Conservation (phyloP, 2,888 invertebrate species). For the Yponomeuta plumbellus region DNA sequence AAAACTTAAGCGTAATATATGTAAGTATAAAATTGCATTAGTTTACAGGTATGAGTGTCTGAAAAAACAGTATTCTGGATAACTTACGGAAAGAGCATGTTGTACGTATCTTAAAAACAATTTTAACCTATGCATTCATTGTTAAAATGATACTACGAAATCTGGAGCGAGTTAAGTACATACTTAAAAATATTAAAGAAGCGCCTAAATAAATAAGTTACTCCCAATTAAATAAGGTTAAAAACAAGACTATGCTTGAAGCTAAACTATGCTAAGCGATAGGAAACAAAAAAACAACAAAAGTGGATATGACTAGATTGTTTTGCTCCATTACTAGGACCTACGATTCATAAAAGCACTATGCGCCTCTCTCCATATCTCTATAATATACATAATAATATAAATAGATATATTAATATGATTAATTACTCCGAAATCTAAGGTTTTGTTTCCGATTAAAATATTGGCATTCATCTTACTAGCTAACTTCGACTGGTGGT, state of each 20-base stretch:
- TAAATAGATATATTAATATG: conserved; percentile 67
- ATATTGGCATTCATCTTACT: conserved; percentile 74
- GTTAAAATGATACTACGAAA: conserved; percentile 9
- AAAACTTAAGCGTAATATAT: neutral
- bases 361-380: conserved; percentile 73
- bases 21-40: neutral
- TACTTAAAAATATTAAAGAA: conserved; percentile 10
- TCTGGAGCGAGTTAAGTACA: neutral
- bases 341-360: conserved; percentile 75
- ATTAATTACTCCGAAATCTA: conserved; percentile 71
- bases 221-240: conserved; percentile 8
- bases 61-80: conserved; percentile 69
- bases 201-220: conserved; percentile 3
- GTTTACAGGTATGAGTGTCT: neutral
- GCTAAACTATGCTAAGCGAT: conserved; percentile 76
- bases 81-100: conserved; percentile 54
- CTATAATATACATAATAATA: conserved; percentile 42
- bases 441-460: conserved; percentile 66
- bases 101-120: conserved; percentile 17
- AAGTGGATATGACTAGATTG: conserved; percentile 74
- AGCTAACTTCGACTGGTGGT: conserved; percentile 57
- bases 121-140: neutral
- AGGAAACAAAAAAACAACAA: conserved; percentile 62
- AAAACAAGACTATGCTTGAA: conserved; percentile 57
- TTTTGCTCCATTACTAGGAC: conserved; percentile 68